These are phyloP conservation scores for Anoura caudifer DNA, from an alignment of 2,113 vertebrate species.

Conservation along the genomic window DNA sequence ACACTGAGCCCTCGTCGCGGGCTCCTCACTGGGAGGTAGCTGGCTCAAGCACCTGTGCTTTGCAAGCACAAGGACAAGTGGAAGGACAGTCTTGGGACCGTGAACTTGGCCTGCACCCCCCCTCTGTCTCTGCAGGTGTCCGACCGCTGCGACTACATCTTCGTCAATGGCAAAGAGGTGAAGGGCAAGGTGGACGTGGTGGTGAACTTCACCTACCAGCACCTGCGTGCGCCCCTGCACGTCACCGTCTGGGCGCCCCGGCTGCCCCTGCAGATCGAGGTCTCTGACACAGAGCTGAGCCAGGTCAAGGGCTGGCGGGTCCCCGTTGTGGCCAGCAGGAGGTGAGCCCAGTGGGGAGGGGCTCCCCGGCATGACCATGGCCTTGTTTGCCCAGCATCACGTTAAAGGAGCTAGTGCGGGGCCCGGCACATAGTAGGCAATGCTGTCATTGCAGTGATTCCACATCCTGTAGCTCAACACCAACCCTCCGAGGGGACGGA, in stretches of 20 bases:
- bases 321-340: slow-evolving; percentile 86
- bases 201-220: slow-evolving; percentile 94
- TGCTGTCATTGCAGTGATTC: fast-evolving
- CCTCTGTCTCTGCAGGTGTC: slow-evolving; percentile 83
- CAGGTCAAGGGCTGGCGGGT: slow-evolving; percentile 97
- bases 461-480: not conserved
- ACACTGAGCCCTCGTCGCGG: not conserved
- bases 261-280: slow-evolving; percentile 95
- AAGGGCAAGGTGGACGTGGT: slow-evolving; percentile 88
- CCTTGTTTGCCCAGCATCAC: fast-evolving
- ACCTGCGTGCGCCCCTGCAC: slow-evolving; percentile 89
- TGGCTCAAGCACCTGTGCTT: slow-evolving; percentile 50
- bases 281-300: slow-evolving; percentile 95
- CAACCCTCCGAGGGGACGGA: fast-evolving
- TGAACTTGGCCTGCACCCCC: not conserved
- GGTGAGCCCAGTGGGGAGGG: slow-evolving; percentile 76
- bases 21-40: not conserved
- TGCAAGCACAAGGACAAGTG: too few relatives aligned
- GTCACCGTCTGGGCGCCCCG: slow-evolving; percentile 95
- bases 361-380: fast-evolving
- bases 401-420: fast-evolving
- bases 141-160: slow-evolving; percentile 94
- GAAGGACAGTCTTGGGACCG: fast-evolving
- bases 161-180: slow-evolving; percentile 97
- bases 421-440: fast-evolving